Percentiles rank a stretch among this genome's conserved stretches.
Evolutionary conservation across 2,888 invertebrate genomes (phyloP).

Genomic region (Noctua fimbriata): DNA sequence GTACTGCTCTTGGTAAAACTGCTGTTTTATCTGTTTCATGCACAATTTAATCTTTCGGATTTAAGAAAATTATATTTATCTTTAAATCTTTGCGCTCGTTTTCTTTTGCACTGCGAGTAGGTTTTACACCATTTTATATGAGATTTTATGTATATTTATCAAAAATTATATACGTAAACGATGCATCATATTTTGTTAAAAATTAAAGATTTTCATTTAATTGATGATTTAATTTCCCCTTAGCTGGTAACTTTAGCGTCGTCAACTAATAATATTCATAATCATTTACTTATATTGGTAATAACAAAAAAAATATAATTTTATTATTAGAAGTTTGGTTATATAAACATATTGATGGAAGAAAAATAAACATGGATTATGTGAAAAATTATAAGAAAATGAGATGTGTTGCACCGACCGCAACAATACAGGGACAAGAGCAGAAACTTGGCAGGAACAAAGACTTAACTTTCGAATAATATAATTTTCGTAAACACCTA

Average conservation of each 20-base stretch:
- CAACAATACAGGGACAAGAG: background rate
- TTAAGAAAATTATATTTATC: conserved; percentile 26
- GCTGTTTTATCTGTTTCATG: conserved; percentile 49
- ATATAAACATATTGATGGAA: background rate
- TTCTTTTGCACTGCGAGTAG: background rate
- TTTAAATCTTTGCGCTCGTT: conserved; percentile 8
- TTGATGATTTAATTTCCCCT: no score
- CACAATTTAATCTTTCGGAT: conserved; percentile 51
- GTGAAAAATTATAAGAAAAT: background rate
- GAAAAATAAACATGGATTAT: background rate
- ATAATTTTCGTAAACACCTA: no score
- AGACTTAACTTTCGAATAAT: background rate
- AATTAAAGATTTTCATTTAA: no score
- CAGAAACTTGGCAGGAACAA: background rate
- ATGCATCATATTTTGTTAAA: no score
- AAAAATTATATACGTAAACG: no score
- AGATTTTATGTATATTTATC: no score
- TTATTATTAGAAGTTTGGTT: background rate
- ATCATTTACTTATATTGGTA: background rate
- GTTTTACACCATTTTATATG: no score
- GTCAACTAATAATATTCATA: no score
- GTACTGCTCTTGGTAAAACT: conserved; percentile 27
- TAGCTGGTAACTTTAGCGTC: no score
- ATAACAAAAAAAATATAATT: background rate
- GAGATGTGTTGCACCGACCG: background rate